A percentile compares a stretch with the other conserved stretches of the same genome.
These are phyloP conservation scores for Trogon melanurus DNA, from an alignment of 2,113 vertebrate species.

Conservation along the genomic window DNA sequence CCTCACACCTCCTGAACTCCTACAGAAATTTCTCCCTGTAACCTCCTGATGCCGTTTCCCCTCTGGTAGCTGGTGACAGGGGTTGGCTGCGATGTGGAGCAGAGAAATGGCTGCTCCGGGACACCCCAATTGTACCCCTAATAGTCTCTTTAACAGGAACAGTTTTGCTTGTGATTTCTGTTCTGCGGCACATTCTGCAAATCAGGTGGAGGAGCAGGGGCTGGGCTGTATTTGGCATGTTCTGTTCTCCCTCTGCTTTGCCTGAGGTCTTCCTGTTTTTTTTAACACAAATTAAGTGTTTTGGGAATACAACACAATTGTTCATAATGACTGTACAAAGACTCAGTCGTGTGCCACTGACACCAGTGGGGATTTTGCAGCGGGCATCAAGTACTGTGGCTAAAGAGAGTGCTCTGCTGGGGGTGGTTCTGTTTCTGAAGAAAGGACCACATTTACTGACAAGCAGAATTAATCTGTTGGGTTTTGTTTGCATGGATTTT, in stretches of 20 bases:
- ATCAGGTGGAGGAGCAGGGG: neutral
- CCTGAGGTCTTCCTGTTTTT: neutral
- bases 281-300: neutral
- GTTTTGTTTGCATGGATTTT: slow-evolving; percentile 29
- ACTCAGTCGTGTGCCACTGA: neutral
- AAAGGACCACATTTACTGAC: neutral
- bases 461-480: slow-evolving; percentile 21
- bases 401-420: neutral
- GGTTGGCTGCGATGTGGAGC: neutral
- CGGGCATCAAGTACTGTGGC: fast-evolving
- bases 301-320: neutral
- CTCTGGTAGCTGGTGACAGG: neutral
- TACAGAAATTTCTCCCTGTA: neutral
- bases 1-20: neutral
- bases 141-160: no score
- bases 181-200: neutral
- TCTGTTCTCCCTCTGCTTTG: neutral
- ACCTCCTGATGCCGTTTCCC: neutral
- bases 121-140: fast-evolving
- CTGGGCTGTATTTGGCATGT: neutral
- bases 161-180: neutral
- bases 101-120: neutral
- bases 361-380: neutral
- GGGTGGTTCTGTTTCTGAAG: neutral
- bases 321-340: neutral